phyloP scores from a whole-genome alignment of 2,888 invertebrate species.

The Steromphala cineraria region DNA sequence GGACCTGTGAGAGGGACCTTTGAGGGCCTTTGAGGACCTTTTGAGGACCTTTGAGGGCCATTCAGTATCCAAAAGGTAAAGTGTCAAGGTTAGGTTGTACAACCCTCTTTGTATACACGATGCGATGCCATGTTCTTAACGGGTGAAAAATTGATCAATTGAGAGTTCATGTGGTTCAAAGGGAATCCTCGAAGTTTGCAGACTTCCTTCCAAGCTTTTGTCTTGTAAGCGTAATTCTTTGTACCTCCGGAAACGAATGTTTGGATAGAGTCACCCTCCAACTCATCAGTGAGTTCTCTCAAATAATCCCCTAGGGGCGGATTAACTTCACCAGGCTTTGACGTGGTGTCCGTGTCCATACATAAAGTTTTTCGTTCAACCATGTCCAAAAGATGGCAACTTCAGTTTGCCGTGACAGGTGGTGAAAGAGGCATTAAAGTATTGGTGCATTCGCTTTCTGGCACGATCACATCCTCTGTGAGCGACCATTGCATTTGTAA shows the following conservation, averaged over 20 bases:
- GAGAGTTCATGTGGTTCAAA: slow-evolving; percentile 40
- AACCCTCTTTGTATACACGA: slow-evolving; percentile 43
- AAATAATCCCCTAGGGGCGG: slow-evolving; percentile 59
- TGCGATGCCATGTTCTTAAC: slow-evolving; percentile 3
- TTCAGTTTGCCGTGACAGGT: slow-evolving; percentile 33
- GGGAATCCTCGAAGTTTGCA: slow-evolving; percentile 58
- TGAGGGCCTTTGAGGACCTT: too few species aligned
- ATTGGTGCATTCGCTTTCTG: slow-evolving; percentile 13
- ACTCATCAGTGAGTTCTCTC: slow-evolving; percentile 71
- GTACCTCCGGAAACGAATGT: slow-evolving; percentile 67
- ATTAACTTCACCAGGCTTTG: not conserved
- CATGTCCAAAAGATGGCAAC: slow-evolving; percentile 27
- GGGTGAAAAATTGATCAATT: slow-evolving; percentile 42
- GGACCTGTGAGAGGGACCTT: not conserved
- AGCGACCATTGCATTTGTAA: too few species aligned
- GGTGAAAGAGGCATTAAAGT: slow-evolving; percentile 27
- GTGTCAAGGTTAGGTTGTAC: slow-evolving; percentile 35
- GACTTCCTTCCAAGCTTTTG: slow-evolving; percentile 36
- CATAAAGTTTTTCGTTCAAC: slow-evolving; percentile 25
- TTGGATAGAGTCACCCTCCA: slow-evolving; percentile 47
- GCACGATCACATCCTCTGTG: not conserved
- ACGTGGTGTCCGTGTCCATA: slow-evolving; percentile 31
- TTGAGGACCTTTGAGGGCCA: too few species aligned
- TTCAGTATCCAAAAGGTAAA: slow-evolving; percentile 39
- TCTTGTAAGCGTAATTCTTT: slow-evolving; percentile 68